phyloP scores from a whole-genome alignment of 1,140 invertebrate genomes.

The Holotrichia oblita region DNA sequence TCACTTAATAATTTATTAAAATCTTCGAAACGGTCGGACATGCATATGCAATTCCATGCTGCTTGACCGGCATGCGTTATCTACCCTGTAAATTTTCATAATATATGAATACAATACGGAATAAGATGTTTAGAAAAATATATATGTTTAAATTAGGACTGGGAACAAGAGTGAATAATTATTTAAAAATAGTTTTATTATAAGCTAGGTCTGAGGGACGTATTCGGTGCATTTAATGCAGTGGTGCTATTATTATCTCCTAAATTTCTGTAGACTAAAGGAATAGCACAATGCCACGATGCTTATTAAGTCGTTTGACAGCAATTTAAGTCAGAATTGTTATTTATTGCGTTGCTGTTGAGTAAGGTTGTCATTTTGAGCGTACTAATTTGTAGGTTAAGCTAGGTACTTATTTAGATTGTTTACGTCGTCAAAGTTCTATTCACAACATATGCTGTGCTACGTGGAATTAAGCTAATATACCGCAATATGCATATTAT shows the following conservation, averaged over 20 bases:
- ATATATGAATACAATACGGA: background rate
- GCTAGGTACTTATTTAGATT: background rate
- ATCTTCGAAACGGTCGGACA: background rate
- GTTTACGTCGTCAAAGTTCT: background rate
- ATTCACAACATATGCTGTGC: background rate
- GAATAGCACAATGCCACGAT: background rate
- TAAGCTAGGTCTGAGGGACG: background rate
- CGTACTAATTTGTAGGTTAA: background rate
- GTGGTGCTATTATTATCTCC: background rate
- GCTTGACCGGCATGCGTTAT: background rate
- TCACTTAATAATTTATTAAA: conserved; percentile 7
- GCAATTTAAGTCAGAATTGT: background rate
- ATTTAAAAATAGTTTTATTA: background rate
- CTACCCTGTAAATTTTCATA: background rate
- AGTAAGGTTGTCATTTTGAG: background rate
- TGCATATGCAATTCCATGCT: background rate
- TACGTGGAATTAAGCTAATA: no score
- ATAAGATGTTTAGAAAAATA: background rate
- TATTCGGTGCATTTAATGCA: background rate
- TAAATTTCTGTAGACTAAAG: background rate
- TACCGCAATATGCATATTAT: no score
- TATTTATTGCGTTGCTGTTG: conserved; percentile 12
- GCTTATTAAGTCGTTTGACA: background rate
- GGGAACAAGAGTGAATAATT: background rate
- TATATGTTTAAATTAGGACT: background rate